A percentile compares a stretch with the other conserved stretches of the same genome.
Conservation (phyloP, 2,888 invertebrate genomes). For the Crossocerus cetratus region DNA sequence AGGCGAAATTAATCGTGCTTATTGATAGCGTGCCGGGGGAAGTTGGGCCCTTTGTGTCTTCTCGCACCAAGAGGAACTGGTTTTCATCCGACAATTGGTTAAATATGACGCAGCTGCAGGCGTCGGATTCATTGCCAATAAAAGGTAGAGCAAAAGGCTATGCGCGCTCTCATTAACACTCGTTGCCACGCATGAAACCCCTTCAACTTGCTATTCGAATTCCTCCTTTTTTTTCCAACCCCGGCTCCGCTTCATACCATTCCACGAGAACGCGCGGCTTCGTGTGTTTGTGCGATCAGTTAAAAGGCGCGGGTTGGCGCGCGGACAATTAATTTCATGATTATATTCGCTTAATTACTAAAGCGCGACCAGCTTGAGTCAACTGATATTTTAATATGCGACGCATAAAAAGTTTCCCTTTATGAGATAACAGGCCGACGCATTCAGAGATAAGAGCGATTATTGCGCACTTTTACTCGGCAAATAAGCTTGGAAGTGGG, state of each 20-base stretch:
- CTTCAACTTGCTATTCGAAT: constrained; percentile 9
- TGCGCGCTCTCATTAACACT: constrained; percentile 41
- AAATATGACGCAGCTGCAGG: constrained; percentile 43
- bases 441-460: too few species aligned
- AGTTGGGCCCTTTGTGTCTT: constrained; percentile 20
- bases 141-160: constrained; percentile 42
- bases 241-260: neutral
- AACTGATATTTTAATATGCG: constrained; percentile 3
- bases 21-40: constrained; percentile 3
- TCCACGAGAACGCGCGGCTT: constrained; percentile 9
- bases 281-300: constrained; percentile 15
- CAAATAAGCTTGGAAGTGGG: too few species aligned
- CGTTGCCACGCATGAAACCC: constrained; percentile 12
- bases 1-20: constrained; percentile 23
- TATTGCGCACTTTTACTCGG: too few species aligned
- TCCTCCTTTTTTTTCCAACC: constrained; percentile 6
- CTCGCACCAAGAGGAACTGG: constrained; percentile 34
- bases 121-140: constrained; percentile 45
- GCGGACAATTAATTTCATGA: constrained; percentile 48
- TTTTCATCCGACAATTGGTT: constrained; percentile 45
- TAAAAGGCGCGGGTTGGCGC: constrained; percentile 9
- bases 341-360: constrained; percentile 40
- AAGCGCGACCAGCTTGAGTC: neutral
- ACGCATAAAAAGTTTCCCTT: neutral
- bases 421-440: neutral